Conservation (phyloP, 2,113 vertebrate genomes). For the Antechinus flavipes region DNA sequence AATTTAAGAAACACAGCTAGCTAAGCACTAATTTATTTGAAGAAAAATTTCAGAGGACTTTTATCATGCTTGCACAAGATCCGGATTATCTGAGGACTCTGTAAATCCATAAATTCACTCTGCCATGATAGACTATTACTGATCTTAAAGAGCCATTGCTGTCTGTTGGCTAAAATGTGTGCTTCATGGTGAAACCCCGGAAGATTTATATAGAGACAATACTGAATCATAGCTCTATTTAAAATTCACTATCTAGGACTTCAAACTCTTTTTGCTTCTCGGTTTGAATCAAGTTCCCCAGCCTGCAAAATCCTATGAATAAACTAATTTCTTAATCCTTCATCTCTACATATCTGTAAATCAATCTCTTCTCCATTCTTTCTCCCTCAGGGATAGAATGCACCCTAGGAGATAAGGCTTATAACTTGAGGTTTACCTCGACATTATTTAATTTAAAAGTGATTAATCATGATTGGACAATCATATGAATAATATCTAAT, state of each 20-base stretch:
- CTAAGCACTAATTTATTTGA: constrained; percentile 71
- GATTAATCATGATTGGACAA: neutral
- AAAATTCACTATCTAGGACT: constrained; percentile 69
- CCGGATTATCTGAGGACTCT: constrained; percentile 59
- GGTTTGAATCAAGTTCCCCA: constrained; percentile 42
- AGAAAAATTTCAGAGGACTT: constrained; percentile 67
- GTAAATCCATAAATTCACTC: constrained; percentile 68
- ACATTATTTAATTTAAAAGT: constrained; percentile 53
- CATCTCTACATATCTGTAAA: constrained; percentile 61
- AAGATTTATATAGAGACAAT: constrained; percentile 68
- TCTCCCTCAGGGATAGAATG: constrained; percentile 2
- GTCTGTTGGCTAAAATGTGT: constrained; percentile 66
- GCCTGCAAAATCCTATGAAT: constrained; percentile 44
- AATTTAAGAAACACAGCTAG: constrained; percentile 70
- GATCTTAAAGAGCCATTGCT: constrained; percentile 69
- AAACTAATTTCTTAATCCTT: constrained; percentile 49
- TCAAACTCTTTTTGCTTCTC: constrained; percentile 65
- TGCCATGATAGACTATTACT: constrained; percentile 55
- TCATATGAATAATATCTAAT: neutral
- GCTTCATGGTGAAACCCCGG: constrained; percentile 37
- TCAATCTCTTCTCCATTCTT: constrained; percentile 28
- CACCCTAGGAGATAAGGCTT: constrained; percentile 29
- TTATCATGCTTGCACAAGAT: constrained; percentile 72
- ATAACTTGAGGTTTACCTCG: constrained; percentile 7
- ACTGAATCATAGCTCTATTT: constrained; percentile 69